Evolutionary conservation across 2,888 invertebrate species (phyloP).

Genomic region (Thymelicus lineola): DNA sequence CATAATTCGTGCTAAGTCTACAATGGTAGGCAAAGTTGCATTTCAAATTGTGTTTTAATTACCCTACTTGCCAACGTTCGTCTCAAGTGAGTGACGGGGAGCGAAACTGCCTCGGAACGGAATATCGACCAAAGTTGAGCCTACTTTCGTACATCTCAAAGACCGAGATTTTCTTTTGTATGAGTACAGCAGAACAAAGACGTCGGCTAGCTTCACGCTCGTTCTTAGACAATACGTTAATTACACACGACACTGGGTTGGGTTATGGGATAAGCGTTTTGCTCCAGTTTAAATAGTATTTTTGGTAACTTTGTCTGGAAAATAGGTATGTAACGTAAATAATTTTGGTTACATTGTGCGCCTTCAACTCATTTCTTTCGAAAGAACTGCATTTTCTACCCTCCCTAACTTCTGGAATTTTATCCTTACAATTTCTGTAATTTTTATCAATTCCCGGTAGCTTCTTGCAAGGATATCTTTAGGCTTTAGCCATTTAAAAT

Average conservation of each 20-base stretch:
- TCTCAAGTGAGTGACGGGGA: constrained; percentile 23
- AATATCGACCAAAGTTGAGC: constrained; percentile 29
- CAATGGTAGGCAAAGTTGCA: constrained; percentile 25
- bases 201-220: constrained; percentile 27
- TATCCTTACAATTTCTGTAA: too few relatives aligned
- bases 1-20: constrained; percentile 32
- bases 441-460: too few relatives aligned
- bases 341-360: too few relatives aligned
- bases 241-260: constrained; percentile 23
- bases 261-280: not conserved
- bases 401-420: too few relatives aligned
- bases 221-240: constrained; percentile 36
- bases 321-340: too few relatives aligned
- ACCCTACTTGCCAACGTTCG: constrained; percentile 26
- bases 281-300: too few relatives aligned
- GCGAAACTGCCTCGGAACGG: constrained; percentile 6
- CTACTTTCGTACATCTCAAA: constrained; percentile 33
- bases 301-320: too few relatives aligned
- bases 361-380: too few relatives aligned
- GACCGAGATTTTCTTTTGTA: constrained; percentile 33
- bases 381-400: too few relatives aligned
- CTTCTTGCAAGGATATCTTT: too few relatives aligned
- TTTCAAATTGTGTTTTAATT: constrained; percentile 35
- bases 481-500: too few relatives aligned
- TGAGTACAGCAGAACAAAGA: constrained; percentile 28